A percentile compares a stretch with the other conserved stretches of the same genome.
These are phyloP conservation scores for Phlogophora meticulosa DNA, from an alignment of 2,888 invertebrate genomes.

Conservation along the genomic window DNA sequence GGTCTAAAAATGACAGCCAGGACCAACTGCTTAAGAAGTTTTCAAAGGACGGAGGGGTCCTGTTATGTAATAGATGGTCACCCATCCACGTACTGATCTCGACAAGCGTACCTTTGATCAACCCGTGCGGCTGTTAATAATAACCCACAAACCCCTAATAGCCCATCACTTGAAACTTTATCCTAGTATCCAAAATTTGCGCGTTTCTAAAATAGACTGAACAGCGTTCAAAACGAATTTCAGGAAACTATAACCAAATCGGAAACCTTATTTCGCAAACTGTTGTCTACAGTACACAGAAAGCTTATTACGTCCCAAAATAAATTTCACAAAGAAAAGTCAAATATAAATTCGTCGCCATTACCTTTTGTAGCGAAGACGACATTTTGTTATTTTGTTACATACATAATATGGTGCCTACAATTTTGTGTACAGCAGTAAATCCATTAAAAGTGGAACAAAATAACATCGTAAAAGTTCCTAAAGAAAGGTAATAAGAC, in stretches of 20 bases:
- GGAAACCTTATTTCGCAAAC: slow-evolving; percentile 45
- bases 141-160: too few species aligned
- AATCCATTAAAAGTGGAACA: slow-evolving; percentile 73
- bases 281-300: slow-evolving; percentile 50
- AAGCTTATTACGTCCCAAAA: slow-evolving; percentile 57
- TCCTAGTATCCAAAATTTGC: background rate
- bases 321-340: slow-evolving; percentile 57
- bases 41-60: too few species aligned
- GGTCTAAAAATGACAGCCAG: too few species aligned
- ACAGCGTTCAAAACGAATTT: slow-evolving; percentile 26
- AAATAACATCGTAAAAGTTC: slow-evolving; percentile 72
- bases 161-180: background rate
- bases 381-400: slow-evolving; percentile 64
- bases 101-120: too few species aligned
- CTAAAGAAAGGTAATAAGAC: slow-evolving; percentile 76
- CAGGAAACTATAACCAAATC: slow-evolving; percentile 50
- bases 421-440: slow-evolving; percentile 69
- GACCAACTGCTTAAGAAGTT: too few species aligned
- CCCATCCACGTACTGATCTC: too few species aligned
- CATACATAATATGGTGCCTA: slow-evolving; percentile 66
- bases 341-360: slow-evolving; percentile 55
- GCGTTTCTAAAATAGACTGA: slow-evolving; percentile 14
- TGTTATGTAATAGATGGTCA: too few species aligned
- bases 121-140: too few species aligned
- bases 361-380: slow-evolving; percentile 55